Evolutionary conservation across 2,888 invertebrate genomes (phyloP).

Genomic region (Ligdia adustata): DNA sequence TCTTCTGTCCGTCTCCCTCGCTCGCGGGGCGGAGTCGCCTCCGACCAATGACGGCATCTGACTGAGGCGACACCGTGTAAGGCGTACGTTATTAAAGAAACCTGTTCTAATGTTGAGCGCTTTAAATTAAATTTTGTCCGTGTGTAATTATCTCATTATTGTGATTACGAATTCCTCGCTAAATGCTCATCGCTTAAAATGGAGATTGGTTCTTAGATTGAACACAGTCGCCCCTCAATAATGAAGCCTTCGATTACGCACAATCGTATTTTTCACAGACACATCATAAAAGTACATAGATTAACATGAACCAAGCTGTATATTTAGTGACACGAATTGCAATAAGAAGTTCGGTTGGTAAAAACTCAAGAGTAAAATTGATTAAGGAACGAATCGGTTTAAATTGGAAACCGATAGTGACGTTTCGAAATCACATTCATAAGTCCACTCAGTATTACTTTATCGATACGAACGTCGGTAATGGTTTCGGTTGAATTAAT

Average conservation of each 20-base stretch:
- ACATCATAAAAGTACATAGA: constrained; percentile 52
- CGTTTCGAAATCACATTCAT: constrained; percentile 83
- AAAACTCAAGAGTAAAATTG: constrained; percentile 80
- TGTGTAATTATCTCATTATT: constrained; percentile 84
- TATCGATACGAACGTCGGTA: constrained; percentile 81
- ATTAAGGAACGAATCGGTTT: constrained; percentile 84
- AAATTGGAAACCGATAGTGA: constrained; percentile 84
- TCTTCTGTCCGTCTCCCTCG: constrained; percentile 81
- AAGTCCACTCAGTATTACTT: constrained; percentile 80
- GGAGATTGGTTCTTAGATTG: constrained; percentile 68
- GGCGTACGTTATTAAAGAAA: constrained; percentile 84
- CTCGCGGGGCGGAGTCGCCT: constrained; percentile 81
- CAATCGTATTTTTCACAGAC: constrained; percentile 46
- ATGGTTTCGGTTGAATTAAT: constrained; percentile 83
- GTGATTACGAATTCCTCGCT: constrained; percentile 82
- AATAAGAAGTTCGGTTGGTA: constrained; percentile 70
- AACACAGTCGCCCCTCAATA: constrained; percentile 59
- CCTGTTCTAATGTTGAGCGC: constrained; percentile 84
- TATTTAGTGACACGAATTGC: constrained; percentile 68
- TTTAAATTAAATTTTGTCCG: constrained; percentile 84
- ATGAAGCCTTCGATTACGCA: constrained; percentile 53
- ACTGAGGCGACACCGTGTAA: constrained; percentile 81
- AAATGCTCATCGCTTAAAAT: constrained; percentile 79
- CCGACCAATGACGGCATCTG: constrained; percentile 80
- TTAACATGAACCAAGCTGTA: constrained; percentile 67